A percentile compares a stretch with the other conserved stretches of the same genome.
phyloP scores from a whole-genome alignment of 2,888 invertebrate genomes.

The Galeopsomyia nigrocyanea region DNA sequence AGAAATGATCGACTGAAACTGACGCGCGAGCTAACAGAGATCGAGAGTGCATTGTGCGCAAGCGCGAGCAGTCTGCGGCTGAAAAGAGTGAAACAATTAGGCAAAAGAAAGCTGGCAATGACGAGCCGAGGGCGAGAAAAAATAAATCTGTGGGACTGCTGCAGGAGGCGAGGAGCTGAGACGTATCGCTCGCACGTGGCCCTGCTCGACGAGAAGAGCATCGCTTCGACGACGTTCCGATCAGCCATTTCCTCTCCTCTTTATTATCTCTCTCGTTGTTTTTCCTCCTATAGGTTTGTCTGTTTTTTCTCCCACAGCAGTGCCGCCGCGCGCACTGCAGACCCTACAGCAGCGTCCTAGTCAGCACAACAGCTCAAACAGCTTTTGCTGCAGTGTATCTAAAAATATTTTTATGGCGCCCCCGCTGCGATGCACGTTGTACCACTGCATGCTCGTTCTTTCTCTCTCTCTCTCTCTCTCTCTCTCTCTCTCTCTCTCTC shows the following conservation, averaged over 20 bases:
- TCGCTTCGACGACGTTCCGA: conserved; percentile 58
- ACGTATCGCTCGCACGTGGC: conserved; percentile 65
- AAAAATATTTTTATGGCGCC: conserved; percentile 69
- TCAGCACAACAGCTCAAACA: conserved; percentile 39
- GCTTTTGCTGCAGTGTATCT: conserved; percentile 58
- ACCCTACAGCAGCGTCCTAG: conserved; percentile 22
- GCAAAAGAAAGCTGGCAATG: conserved; percentile 35
- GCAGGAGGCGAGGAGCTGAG: conserved; percentile 54
- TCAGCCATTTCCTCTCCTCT: conserved; percentile 58
- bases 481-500: conserved; percentile 57
- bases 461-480: conserved; percentile 60
- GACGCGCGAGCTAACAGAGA: conserved; percentile 9
- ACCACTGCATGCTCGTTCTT: conserved; percentile 41
- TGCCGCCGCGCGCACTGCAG: conserved; percentile 25
- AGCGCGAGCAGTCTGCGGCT: conserved; percentile 1
- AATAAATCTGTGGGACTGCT: conserved; percentile 34
- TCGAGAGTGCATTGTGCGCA: neutral
- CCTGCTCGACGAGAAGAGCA: conserved; percentile 46
- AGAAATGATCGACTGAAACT: conserved; percentile 8
- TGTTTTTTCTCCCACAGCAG: conserved; percentile 36
- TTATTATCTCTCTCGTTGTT: conserved; percentile 38
- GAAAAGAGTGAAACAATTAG: conserved; percentile 8
- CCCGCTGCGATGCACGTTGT: conserved; percentile 63
- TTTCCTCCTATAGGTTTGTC: conserved; percentile 40
- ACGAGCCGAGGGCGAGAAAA: conserved; percentile 43